Evolutionary conservation across 1,140 invertebrate species (phyloP).

Genomic region (Nylanderia fulva): DNA sequence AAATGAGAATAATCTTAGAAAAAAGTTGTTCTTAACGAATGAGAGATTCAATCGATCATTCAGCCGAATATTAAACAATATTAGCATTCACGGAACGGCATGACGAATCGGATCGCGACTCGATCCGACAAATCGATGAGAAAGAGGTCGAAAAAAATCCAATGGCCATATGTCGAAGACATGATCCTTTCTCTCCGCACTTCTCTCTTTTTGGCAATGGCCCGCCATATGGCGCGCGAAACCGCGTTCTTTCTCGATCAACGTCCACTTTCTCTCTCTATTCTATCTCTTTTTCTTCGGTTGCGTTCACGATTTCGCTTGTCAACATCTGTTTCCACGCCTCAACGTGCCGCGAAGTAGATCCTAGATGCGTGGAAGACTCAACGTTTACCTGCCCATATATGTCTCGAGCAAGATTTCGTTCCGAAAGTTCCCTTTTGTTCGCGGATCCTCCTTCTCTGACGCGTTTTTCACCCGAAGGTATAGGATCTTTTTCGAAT

Average conservation of each 20-base stretch:
- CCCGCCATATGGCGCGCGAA: constrained; percentile 80
- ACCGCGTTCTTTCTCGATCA: constrained; percentile 72
- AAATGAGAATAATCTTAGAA: neutral
- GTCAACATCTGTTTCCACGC: constrained; percentile 77
- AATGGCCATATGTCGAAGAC: constrained; percentile 77
- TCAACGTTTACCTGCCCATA: constrained; percentile 68
- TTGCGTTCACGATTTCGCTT: constrained; percentile 72
- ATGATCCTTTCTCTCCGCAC: constrained; percentile 43
- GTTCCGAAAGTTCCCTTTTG: constrained; percentile 64
- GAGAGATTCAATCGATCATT: neutral
- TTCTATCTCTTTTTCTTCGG: constrained; percentile 40
- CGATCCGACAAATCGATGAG: constrained; percentile 7
- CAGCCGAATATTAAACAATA: neutral
- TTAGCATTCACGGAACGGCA: neutral
- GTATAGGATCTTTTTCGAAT: constrained; percentile 52
- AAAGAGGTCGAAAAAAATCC: constrained; percentile 25
- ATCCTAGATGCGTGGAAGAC: constrained; percentile 47
- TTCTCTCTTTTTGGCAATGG: constrained; percentile 71
- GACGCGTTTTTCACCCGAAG: constrained; percentile 48
- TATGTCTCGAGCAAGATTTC: constrained; percentile 54
- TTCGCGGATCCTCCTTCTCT: constrained; percentile 24
- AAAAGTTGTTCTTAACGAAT: neutral
- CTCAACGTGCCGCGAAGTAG: constrained; percentile 29
- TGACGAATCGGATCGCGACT: neutral
- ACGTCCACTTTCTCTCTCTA: neutral